A percentile compares a stretch with the other conserved stretches of the same genome.
These are phyloP conservation scores for Holothuria scabra DNA, from an alignment of 53 echinoderm and acorn worm genomes.

Conservation along the genomic window DNA sequence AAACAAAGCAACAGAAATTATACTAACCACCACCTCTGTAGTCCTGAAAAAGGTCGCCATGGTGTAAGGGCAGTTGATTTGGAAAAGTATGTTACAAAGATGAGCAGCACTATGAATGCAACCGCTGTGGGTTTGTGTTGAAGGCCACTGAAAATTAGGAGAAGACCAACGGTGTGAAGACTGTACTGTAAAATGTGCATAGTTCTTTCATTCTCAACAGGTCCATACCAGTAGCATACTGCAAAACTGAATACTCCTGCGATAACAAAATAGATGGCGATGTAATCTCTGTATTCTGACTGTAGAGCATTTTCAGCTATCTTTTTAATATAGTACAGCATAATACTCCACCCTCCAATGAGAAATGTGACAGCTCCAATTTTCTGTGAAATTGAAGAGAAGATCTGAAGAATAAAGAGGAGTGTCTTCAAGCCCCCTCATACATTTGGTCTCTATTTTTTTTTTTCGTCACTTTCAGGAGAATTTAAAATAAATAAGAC, in stretches of 20 bases:
- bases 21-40: slow-evolving; percentile 20
- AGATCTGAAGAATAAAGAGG: background rate
- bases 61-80: background rate
- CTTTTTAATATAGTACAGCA: slow-evolving; percentile 79
- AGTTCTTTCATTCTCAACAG: slow-evolving; percentile 78
- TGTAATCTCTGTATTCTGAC: slow-evolving; percentile 72
- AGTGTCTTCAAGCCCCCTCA: too few relatives aligned
- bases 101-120: slow-evolving; percentile 65
- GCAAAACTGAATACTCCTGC: slow-evolving; percentile 83
- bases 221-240: slow-evolving; percentile 97
- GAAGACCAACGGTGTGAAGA: slow-evolving; percentile 66
- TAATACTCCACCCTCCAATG: slow-evolving; percentile 83
- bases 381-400: slow-evolving; percentile 63
- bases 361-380: slow-evolving; percentile 76
- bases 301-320: slow-evolving; percentile 71
- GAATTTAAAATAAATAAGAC: too few relatives aligned
- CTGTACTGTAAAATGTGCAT: slow-evolving; percentile 77
- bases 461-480: too few relatives aligned
- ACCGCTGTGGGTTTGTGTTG: slow-evolving; percentile 75
- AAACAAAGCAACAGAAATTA: too few relatives aligned
- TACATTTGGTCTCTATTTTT: too few relatives aligned
- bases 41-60: background rate
- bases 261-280: slow-evolving; percentile 76
- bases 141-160: slow-evolving; percentile 73
- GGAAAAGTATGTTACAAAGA: slow-evolving; percentile 9